Conservation (phyloP, 2,113 vertebrate species). For the western clawed frog (Xenopus tropicalis) region DNA sequence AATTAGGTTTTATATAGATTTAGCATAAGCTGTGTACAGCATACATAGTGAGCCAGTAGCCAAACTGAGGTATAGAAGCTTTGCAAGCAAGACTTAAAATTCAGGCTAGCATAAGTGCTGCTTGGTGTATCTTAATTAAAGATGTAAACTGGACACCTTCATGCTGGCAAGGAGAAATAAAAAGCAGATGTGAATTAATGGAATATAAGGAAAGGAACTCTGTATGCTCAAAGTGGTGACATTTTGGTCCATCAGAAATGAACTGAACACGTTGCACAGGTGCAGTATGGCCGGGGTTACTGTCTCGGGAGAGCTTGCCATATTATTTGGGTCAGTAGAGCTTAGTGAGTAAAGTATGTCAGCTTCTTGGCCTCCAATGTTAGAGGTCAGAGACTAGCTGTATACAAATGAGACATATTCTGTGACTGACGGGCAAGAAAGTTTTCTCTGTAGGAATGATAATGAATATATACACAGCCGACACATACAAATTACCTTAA, state of each 20-base stretch:
- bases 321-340: slow-evolving; percentile 39
- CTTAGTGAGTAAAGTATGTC: slow-evolving; percentile 35
- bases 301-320: slow-evolving; percentile 22
- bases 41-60: too few species aligned
- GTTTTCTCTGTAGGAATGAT: not conserved
- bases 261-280: slow-evolving; percentile 27
- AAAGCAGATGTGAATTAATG: too few species aligned
- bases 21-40: too few species aligned
- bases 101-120: too few species aligned
- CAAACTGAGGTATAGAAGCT: too few species aligned
- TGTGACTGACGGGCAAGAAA: not conserved
- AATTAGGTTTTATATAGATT: too few species aligned
- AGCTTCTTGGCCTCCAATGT: slow-evolving; percentile 35
- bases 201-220: not conserved
- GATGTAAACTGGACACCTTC: too few species aligned
- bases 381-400: slow-evolving; percentile 38
- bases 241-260: slow-evolving; percentile 33
- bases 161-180: too few species aligned
- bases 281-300: slow-evolving; percentile 23
- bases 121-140: too few species aligned
- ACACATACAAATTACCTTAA: too few species aligned
- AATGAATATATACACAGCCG: too few species aligned
- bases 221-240: not conserved
- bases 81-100: too few species aligned
- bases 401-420: slow-evolving; percentile 28